Conservation (phyloP, 1,140 invertebrate genomes). For the Melitaea cinxia region DNA sequence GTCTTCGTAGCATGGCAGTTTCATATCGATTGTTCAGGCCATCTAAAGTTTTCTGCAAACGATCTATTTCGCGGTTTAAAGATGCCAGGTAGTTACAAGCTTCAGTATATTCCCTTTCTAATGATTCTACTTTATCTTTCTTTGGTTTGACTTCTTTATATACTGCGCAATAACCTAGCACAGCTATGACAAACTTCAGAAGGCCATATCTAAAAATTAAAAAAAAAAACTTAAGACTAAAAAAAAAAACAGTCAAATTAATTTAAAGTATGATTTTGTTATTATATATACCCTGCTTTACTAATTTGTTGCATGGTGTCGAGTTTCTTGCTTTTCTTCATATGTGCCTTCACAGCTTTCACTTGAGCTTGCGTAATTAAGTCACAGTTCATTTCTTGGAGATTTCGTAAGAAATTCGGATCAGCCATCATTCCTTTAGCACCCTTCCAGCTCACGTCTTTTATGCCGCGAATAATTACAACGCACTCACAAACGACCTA, state of each 20-base stretch:
- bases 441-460: slow-evolving; percentile 94
- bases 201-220: slow-evolving; percentile 83
- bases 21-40: slow-evolving; percentile 89
- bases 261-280: background rate
- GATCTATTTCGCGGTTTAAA: slow-evolving; percentile 88
- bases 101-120: slow-evolving; percentile 85
- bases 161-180: slow-evolving; percentile 92
- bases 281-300: slow-evolving; percentile 86
- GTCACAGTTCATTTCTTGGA: slow-evolving; percentile 94
- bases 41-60: slow-evolving; percentile 86
- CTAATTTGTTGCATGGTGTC: slow-evolving; percentile 89
- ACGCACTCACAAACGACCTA: slow-evolving; percentile 92
- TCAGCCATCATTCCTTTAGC: slow-evolving; percentile 96
- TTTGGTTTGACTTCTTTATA: slow-evolving; percentile 94
- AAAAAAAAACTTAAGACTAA: slow-evolving; percentile 2
- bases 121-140: slow-evolving; percentile 88
- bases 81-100: slow-evolving; percentile 84
- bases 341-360: slow-evolving; percentile 85
- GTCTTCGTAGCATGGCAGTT: slow-evolving; percentile 87
- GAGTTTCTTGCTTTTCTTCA: slow-evolving; percentile 86
- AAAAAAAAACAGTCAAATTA: background rate
- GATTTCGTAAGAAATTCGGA: slow-evolving; percentile 88
- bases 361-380: slow-evolving; percentile 89
- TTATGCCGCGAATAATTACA: slow-evolving; percentile 89
- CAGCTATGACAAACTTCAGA: slow-evolving; percentile 92